Evolutionary conservation across 1,140 invertebrate genomes (phyloP).

Genomic region (Vanessa tameamea): DNA sequence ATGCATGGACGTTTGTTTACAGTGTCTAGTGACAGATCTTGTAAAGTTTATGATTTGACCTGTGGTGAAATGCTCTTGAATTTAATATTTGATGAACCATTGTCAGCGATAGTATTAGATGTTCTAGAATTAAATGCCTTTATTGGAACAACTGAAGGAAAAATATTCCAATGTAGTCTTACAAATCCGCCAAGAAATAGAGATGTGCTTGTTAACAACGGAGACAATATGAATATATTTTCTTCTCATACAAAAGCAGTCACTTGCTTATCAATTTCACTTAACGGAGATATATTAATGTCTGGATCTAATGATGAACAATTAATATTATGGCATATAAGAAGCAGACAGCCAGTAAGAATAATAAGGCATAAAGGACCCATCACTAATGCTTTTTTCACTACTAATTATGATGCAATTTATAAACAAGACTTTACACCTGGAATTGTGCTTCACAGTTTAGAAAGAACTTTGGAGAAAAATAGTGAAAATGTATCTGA

Average conservation of each 20-base stretch:
- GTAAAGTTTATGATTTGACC: slow-evolving; percentile 89
- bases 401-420: slow-evolving; percentile 59
- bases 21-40: slow-evolving; percentile 90
- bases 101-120: slow-evolving; percentile 87
- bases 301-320: slow-evolving; percentile 88
- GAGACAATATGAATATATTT: slow-evolving; percentile 78
- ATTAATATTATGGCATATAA: slow-evolving; percentile 90
- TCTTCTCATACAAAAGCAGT: slow-evolving; percentile 85
- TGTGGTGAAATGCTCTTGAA: slow-evolving; percentile 86
- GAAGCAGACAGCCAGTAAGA: slow-evolving; percentile 86
- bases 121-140: slow-evolving; percentile 86
- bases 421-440: slow-evolving; percentile 68
- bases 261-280: slow-evolving; percentile 85
- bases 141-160: slow-evolving; percentile 86
- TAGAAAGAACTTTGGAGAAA: slow-evolving; percentile 66
- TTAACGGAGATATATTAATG: slow-evolving; percentile 85
- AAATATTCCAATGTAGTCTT: slow-evolving; percentile 85
- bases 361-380: slow-evolving; percentile 86
- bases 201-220: slow-evolving; percentile 83
- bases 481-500: slow-evolving; percentile 58
- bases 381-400: slow-evolving; percentile 86
- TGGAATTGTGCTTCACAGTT: slow-evolving; percentile 60
- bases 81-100: slow-evolving; percentile 86
- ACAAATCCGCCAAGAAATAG: slow-evolving; percentile 84
- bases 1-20: slow-evolving; percentile 86